Evolutionary conservation across 2,888 invertebrate genomes (phyloP).

Genomic region (Caenorhabditis sp.): DNA sequence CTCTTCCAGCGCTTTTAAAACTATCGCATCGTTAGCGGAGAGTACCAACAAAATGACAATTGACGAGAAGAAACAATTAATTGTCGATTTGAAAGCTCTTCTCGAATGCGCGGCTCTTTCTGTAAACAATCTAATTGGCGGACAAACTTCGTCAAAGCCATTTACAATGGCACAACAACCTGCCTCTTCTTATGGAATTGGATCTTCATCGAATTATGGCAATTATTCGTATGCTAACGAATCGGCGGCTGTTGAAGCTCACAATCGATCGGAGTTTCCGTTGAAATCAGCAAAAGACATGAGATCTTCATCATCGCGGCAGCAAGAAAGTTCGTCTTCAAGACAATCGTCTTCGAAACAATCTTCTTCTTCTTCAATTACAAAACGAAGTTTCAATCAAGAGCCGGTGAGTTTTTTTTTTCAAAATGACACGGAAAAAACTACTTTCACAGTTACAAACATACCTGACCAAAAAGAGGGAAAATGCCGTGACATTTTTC

Average conservation of each 20-base stretch:
- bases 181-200: neutral
- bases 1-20: constrained; percentile 17
- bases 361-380: neutral
- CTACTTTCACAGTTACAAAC: too few relatives aligned
- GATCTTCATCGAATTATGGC: neutral
- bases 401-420: neutral
- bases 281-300: neutral
- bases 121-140: neutral
- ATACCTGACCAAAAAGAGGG: too few relatives aligned
- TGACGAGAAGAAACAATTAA: constrained; percentile 21
- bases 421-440: too few relatives aligned
- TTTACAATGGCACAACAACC: neutral
- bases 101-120: constrained; percentile 3
- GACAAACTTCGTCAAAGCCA: neutral
- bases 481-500: too few relatives aligned
- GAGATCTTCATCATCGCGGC: neutral
- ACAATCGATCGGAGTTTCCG: neutral
- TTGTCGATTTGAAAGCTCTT: constrained; percentile 14
- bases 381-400: neutral
- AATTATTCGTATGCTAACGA: neutral
- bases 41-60: constrained; percentile 1
- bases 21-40: constrained; percentile 9
- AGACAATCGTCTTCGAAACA: neutral
- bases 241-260: neutral
- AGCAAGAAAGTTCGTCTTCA: neutral